These are phyloP conservation scores for Rhyacophila evoluta DNA, from an alignment of 2,888 invertebrate species.

Conservation along the genomic window DNA sequence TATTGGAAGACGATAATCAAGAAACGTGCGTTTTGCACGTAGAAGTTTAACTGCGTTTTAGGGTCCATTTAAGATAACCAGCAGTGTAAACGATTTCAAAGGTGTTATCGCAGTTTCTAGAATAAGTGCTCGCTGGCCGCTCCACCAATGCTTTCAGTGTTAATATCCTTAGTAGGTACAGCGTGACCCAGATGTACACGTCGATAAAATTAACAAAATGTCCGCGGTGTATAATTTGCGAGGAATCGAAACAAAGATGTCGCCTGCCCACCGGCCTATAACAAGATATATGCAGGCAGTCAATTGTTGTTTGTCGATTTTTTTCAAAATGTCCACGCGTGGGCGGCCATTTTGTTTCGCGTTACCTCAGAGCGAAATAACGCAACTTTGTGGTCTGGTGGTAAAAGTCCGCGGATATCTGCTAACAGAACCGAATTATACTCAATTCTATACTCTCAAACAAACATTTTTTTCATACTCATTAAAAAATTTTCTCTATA, in stretches of 20 bases:
- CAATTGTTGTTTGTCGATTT: conserved; percentile 16
- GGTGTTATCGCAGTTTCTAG: too few species aligned
- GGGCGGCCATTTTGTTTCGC: conserved; percentile 13
- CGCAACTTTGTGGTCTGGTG: neutral
- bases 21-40: too few species aligned
- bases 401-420: neutral
- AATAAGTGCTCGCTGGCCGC: too few species aligned
- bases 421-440: neutral
- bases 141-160: neutral
- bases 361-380: conserved; percentile 9
- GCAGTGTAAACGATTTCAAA: too few species aligned
- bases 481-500: neutral
- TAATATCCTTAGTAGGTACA: conserved; percentile 8
- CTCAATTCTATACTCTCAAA: neutral
- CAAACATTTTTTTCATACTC: neutral
- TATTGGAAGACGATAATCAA: too few species aligned
- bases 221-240: conserved; percentile 15
- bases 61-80: too few species aligned
- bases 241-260: conserved; percentile 22
- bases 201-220: conserved; percentile 21
- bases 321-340: conserved; percentile 4
- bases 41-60: too few species aligned
- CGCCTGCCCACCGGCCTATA: conserved; percentile 17
- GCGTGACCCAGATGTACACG: neutral
- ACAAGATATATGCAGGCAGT: neutral